These are phyloP conservation scores for Crocodylus rhombifer DNA, from an alignment of 2,797 vertebrate genomes.

Conservation along the genomic window DNA sequence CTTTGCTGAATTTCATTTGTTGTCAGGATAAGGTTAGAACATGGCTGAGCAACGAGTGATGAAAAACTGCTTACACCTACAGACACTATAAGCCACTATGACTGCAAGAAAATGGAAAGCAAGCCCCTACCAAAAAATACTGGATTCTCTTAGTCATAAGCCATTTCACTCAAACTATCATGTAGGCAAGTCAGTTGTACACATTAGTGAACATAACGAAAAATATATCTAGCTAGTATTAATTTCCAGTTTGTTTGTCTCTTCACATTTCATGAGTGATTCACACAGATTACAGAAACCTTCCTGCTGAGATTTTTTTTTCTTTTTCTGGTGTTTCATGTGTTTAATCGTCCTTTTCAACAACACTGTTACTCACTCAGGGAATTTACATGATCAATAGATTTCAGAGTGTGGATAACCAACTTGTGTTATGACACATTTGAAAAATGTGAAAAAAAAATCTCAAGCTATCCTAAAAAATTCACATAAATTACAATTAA, in stretches of 20 bases:
- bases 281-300: not conserved
- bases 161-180: not conserved
- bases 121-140: not conserved
- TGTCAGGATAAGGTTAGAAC: not conserved
- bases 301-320: not conserved
- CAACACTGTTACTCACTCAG: not conserved
- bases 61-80: not conserved
- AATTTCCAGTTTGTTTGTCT: not conserved
- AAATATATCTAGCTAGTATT: rapidly evolving
- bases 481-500: slow-evolving; percentile 12
- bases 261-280: not conserved
- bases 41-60: not conserved
- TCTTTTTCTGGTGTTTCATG: not conserved
- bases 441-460: not conserved
- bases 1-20: not conserved
- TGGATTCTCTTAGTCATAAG: not conserved
- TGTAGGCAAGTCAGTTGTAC: not conserved
- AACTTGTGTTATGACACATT: not conserved
- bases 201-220: not conserved
- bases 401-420: not conserved
- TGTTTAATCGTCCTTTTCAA: slow-evolving; percentile 25
- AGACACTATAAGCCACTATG: not conserved
- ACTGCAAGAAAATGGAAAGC: not conserved
- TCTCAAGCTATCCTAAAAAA: slow-evolving; percentile 4
- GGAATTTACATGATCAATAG: not conserved